Conservation (phyloP, 2,113 vertebrate species). For the Pogonocichla stellata region DNA sequence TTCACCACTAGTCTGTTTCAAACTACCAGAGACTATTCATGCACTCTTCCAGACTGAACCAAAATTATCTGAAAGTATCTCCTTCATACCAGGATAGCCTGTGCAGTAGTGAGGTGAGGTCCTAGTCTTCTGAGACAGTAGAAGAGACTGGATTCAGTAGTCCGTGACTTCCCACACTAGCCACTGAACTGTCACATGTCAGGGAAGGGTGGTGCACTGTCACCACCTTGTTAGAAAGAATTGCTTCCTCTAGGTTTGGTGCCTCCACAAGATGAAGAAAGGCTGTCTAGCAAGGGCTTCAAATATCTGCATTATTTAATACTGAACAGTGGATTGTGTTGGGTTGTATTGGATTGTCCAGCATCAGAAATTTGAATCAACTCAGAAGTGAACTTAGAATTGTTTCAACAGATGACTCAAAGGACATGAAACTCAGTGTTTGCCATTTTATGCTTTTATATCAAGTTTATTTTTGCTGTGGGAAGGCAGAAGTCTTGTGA, state of each 20-base stretch:
- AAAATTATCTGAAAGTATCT: not conserved
- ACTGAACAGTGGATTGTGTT: not conserved
- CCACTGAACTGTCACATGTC: not conserved
- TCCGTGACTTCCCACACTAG: not conserved
- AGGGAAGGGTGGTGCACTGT: not conserved
- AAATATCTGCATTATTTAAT: no score
- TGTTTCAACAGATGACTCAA: not conserved
- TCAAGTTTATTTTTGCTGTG: not conserved
- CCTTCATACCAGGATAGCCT: not conserved
- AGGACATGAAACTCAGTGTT: accelerated
- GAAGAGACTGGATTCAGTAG: not conserved
- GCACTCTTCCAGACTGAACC: not conserved
- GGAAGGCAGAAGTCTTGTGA: not conserved
- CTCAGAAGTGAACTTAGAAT: not conserved
- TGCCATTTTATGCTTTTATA: not conserved
- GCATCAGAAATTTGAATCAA: not conserved
- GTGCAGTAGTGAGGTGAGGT: not conserved
- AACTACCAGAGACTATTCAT: not conserved
- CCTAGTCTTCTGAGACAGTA: not conserved
- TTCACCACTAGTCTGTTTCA: not conserved
- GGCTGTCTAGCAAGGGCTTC: no score
- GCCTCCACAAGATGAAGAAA: not conserved
- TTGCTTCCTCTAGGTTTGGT: not conserved
- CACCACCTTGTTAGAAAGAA: not conserved
- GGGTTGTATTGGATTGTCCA: not conserved